These are phyloP conservation scores for Gulo gulo DNA, from an alignment of 2,113 vertebrate species.

Conservation along the genomic window DNA sequence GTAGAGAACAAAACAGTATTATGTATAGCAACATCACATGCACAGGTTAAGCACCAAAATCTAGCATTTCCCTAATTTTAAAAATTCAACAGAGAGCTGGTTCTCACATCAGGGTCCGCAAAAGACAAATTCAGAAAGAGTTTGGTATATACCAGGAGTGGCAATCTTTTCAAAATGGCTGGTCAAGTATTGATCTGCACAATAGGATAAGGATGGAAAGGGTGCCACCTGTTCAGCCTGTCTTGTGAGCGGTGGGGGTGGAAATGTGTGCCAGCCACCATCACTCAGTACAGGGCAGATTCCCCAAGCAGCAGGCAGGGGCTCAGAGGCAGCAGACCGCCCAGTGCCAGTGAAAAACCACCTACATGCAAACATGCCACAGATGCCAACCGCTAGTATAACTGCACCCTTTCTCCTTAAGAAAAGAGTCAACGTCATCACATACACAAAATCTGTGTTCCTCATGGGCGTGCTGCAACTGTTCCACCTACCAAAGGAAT, in stretches of 20 bases:
- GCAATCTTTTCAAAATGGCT: neutral
- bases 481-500: constrained; percentile 95
- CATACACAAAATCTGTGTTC: constrained; percentile 96
- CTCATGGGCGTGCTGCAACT: constrained; percentile 92
- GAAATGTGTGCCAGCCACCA: neutral
- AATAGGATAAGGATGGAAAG: neutral
- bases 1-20: constrained; percentile 31
- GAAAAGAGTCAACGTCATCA: constrained; percentile 60
- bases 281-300: neutral
- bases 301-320: neutral
- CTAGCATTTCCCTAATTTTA: neutral
- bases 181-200: neutral
- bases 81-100: constrained; percentile 46
- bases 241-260: neutral
- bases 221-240: neutral
- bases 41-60: constrained; percentile 27
- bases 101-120: neutral
- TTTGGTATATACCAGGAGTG: constrained; percentile 42
- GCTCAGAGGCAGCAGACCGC: neutral
- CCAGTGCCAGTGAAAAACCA: neutral
- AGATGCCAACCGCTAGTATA: constrained; percentile 33
- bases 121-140: neutral
- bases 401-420: neutral
- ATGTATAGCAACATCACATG: constrained; percentile 41
- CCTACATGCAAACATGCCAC: neutral